A percentile compares a stretch with the other conserved stretches of the same genome.
Evolutionary conservation across 2,113 vertebrate species (phyloP).

Genomic region (Rhodinocichla rosea): DNA sequence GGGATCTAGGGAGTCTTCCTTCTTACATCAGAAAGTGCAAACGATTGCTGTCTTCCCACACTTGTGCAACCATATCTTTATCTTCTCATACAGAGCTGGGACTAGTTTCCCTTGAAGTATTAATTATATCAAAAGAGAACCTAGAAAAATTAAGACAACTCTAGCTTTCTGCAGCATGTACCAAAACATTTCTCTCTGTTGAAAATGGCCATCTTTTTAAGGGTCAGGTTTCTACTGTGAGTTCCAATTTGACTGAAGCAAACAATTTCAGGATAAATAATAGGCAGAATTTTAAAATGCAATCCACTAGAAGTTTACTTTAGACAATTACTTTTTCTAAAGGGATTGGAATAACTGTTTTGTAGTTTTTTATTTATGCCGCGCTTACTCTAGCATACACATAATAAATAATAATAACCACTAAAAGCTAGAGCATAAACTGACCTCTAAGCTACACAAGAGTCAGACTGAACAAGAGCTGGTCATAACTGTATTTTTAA

Average conservation of each 20-base stretch:
- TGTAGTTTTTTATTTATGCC: neutral
- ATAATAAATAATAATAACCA: neutral
- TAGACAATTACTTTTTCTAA: neutral
- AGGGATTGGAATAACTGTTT: neutral
- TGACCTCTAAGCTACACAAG: neutral
- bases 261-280: neutral
- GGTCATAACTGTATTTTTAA: conserved; percentile 22
- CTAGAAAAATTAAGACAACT: neutral
- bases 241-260: neutral
- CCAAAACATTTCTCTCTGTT: neutral
- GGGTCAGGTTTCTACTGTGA: neutral
- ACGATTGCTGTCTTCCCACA: neutral
- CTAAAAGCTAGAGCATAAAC: neutral
- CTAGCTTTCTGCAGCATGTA: neutral
- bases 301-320: neutral
- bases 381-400: neutral
- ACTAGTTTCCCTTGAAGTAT: neutral
- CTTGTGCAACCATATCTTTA: neutral
- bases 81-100: neutral
- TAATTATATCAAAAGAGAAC: neutral
- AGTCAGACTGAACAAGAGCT: neutral
- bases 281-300: neutral
- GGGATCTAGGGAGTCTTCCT: neutral
- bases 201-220: neutral
- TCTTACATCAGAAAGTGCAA: neutral